These are phyloP conservation scores for Leptinotarsa texana DNA, from an alignment of 1,140 invertebrate species.

Conservation along the genomic window DNA sequence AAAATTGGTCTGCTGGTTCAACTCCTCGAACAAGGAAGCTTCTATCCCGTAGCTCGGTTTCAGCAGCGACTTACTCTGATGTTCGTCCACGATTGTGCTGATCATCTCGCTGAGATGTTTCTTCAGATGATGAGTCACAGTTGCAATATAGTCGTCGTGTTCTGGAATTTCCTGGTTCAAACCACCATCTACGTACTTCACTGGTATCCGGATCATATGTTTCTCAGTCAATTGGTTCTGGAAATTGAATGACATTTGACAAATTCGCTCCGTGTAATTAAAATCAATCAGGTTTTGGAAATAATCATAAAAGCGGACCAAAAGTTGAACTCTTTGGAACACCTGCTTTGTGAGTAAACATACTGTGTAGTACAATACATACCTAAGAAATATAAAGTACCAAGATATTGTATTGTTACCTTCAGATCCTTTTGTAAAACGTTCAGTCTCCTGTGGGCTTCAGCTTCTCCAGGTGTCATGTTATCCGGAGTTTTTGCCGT, in stretches of 20 bases:
- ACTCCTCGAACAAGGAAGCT: constrained; percentile 66
- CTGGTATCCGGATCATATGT: constrained; percentile 65
- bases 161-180: constrained; percentile 59
- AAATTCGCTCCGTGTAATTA: not conserved
- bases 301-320: no score
- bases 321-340: no score
- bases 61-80: constrained; percentile 52
- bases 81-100: constrained; percentile 64
- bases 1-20: constrained; percentile 68
- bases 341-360: no score
- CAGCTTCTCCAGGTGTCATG: constrained; percentile 59
- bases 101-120: constrained; percentile 61
- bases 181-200: constrained; percentile 63
- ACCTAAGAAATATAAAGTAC: no score
- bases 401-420: constrained; percentile 49
- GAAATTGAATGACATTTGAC: constrained; percentile 33
- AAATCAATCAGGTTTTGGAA: no score
- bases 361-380: no score
- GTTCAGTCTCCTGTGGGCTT: constrained; percentile 69
- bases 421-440: constrained; percentile 72
- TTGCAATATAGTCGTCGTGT: constrained; percentile 66
- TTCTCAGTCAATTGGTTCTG: constrained; percentile 65
- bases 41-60: constrained; percentile 59
- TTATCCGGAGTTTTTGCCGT: constrained; percentile 57
- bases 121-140: constrained; percentile 61